phyloP scores from a whole-genome alignment of 2,888 invertebrate genomes.

The Nemapogon koenigi region DNA sequence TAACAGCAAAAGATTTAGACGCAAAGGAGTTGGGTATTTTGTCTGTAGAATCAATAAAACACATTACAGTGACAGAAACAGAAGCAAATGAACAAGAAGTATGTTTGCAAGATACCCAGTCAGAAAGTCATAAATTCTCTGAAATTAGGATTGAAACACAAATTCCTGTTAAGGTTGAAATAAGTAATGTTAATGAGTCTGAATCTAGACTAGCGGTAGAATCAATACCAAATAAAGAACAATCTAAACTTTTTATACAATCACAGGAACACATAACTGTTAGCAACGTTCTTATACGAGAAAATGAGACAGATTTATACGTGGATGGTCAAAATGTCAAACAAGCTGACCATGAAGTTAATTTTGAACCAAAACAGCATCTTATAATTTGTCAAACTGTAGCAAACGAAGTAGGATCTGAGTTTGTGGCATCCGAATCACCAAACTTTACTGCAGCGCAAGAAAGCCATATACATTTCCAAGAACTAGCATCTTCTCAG shows the following conservation, averaged over 20 bases:
- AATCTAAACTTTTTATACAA: slow-evolving; percentile 23
- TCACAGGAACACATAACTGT: slow-evolving; percentile 34
- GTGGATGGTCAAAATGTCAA: slow-evolving; percentile 18
- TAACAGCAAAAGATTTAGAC: slow-evolving; percentile 19
- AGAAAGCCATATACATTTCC: slow-evolving; percentile 20
- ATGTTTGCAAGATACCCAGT: slow-evolving; percentile 18
- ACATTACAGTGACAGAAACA: slow-evolving; percentile 60
- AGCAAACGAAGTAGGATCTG: slow-evolving; percentile 28
- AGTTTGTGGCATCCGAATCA: slow-evolving; percentile 21
- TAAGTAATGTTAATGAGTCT: slow-evolving; percentile 30
- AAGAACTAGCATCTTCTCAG: slow-evolving; percentile 15
- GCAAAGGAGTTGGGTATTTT: slow-evolving; percentile 22
- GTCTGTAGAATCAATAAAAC: slow-evolving; percentile 39
- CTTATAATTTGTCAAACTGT: slow-evolving; percentile 37
- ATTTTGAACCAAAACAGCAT: slow-evolving; percentile 29
- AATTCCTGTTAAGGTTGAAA: slow-evolving; percentile 31
- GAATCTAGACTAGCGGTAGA: slow-evolving; percentile 21
- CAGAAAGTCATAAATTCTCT: slow-evolving; percentile 18
- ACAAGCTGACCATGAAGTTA: slow-evolving; percentile 24
- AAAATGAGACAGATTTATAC: slow-evolving; percentile 30
- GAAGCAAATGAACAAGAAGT: slow-evolving; percentile 53
- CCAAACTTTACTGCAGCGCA: slow-evolving; percentile 25
- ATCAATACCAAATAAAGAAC: slow-evolving; percentile 24
- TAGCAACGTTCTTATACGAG: slow-evolving; percentile 27
- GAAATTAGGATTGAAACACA: slow-evolving; percentile 26